Evolutionary conservation across 1,140 invertebrate species (phyloP), one percentile per base, ranked within the genome.

Genomic region (Plectus sambesii): DNA sequence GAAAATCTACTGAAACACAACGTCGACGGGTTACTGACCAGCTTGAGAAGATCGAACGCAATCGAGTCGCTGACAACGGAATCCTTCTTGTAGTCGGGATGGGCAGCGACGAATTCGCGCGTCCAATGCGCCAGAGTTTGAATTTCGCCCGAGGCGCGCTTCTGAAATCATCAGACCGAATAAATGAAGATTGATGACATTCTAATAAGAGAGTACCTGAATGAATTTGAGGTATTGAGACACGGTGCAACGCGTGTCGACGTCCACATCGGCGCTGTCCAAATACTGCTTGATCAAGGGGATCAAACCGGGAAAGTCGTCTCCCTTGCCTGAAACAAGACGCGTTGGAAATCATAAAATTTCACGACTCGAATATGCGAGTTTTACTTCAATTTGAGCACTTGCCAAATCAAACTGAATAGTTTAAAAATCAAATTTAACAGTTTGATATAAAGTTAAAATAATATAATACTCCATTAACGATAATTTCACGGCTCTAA

Each of bases 141-240:
- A 12, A 74, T 61, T 48, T 73, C 61, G 43, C 71, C 72, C 26
- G 61, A 59, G 12, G 62, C 62, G 15, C 62, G 44, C 47, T 67
- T 67, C 52, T 63, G 35, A 47, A 62, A 54, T n/a, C n/a, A 44
- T 17, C 6, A 46, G 6, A 37, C 17, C 1, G 47, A 17, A 2
- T 12, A 47, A 22, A 42, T n/a, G 9, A 51, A 8, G 17, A 25
- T 12, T 56, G 20, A 25, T 23, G 22, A 15, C 12, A 27, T 55
- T 2, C 4, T 27, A 50, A 40, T 22, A 20, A 24, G 17, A 5
- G n/a, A 49, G 3, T 24, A 62, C 65, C 66, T 87, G 81, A 67
- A 99, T 97, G 35, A 98, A 79, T 65, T 84, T 86, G 41, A 98
- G 77, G 74, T 99, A 99, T 72, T 94, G 85, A 70, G 87, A 82